Evolutionary conservation across 2,113 vertebrate genomes (phyloP).

Genomic region (Neolamprologus sp.): DNA sequence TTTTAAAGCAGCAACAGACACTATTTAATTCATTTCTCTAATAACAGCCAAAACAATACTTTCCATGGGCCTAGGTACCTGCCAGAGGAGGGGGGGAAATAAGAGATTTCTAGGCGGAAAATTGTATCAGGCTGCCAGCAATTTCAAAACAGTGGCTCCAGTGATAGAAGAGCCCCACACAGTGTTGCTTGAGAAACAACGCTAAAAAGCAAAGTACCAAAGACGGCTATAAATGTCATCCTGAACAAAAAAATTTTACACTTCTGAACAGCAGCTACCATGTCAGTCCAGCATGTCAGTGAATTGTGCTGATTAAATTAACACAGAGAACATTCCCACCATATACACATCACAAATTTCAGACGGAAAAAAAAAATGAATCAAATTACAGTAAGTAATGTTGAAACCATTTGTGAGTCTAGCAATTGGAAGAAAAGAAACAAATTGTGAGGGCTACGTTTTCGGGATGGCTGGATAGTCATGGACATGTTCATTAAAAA

Average conservation of each 20-base stretch:
- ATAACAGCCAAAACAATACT: constrained; percentile 89
- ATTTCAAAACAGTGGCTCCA: constrained; percentile 73
- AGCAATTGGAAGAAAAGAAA: constrained; percentile 80
- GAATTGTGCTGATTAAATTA: constrained; percentile 99
- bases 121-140: constrained; percentile 77
- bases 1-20: constrained; percentile 99
- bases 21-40: constrained; percentile 83
- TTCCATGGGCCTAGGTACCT: constrained; percentile 90
- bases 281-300: constrained; percentile 99
- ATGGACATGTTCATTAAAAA: constrained; percentile 48
- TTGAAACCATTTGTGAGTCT: constrained; percentile 82
- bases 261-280: constrained; percentile 89
- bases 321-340: constrained; percentile 97
- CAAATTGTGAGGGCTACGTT: constrained; percentile 77
- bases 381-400: constrained; percentile 94
- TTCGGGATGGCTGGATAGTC: constrained; percentile 77
- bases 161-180: constrained; percentile 77
- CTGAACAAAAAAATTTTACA: constrained; percentile 77
- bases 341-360: constrained; percentile 98
- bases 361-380: constrained; percentile 64
- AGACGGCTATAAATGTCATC: constrained; percentile 80
- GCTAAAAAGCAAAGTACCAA: constrained; percentile 87
- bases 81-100: constrained; percentile 66
- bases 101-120: constrained; percentile 79
- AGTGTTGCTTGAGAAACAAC: constrained; percentile 86